Evolutionary conservation across 2,113 vertebrate genomes (phyloP), one percentile per base, ranked within the genome.

Genomic region (Mesitornis unicolor): DNA sequence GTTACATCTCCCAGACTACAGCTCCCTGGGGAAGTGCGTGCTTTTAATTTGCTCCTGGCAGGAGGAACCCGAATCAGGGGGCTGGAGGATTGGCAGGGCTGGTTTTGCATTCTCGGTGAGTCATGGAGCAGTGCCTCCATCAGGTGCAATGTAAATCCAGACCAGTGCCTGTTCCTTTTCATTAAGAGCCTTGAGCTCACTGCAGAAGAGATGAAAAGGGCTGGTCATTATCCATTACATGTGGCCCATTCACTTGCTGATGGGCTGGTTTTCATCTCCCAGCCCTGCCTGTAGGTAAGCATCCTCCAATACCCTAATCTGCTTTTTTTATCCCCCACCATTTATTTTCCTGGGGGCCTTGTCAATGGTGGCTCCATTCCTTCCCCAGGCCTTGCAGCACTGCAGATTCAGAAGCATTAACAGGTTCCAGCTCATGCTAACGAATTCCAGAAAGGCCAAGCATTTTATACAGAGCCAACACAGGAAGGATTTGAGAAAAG

Each of bases 241-340:
- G 74, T 48, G 78, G 94, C 74, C 87, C 91, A 80, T 93, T 96
- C 89, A 87, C 87, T 92, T 93, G 95, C 87, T 91, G 91, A 95
- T 89, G 89, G 79, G 28, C 84, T 96, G 94, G 65, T 94, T 95
- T 94, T 91, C 94, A 90, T 96, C 94, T 95, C 70, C 69, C 78
- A 65, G 69, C 48, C 84, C 84, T 93, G 91, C 93, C 94, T 76
- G 51, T 56, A 89, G 94, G 94, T 91, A 82, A 82, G 93, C 70
- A 91, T 53, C 94, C 68, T 77, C 91, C 87, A 77, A 82, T 29
- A 87, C 53, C 61, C 89, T 96, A 71, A 96, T 91, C 80, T 87
- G 57, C 68, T 83, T 87, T 87, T 85, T 90, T 84, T 59, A 69
- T 83, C 94, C 89, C 64, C 56, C 61, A 65, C 45, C 84, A 89